Conservation (phyloP, 2,113 vertebrate genomes). For the Cyanoliseus patagonus region DNA sequence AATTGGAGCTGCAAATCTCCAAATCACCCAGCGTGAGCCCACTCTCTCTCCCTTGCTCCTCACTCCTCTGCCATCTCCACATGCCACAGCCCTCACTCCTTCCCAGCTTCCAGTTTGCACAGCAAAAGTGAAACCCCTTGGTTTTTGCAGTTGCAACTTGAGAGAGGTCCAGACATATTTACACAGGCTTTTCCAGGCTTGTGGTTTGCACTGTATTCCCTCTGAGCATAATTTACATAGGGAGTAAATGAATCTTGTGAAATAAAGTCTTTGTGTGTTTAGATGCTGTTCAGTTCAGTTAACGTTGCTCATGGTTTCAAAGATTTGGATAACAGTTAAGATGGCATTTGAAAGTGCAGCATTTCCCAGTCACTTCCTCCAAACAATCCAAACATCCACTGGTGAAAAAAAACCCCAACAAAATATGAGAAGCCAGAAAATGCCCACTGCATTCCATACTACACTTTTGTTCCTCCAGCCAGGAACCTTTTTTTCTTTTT, state of each 20-base stretch:
- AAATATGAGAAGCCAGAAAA: not conserved
- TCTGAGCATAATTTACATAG: slow-evolving; percentile 55
- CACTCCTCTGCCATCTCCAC: not conserved
- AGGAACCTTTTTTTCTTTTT: slow-evolving; percentile 47
- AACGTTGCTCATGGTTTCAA: not conserved
- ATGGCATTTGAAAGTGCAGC: not conserved
- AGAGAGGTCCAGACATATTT: slow-evolving; percentile 37
- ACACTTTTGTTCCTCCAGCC: not conserved
- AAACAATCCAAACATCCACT: not conserved
- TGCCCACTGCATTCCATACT: not conserved
- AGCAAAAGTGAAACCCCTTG: not conserved
- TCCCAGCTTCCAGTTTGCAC: not conserved
- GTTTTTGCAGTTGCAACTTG: not conserved
- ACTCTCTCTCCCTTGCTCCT: not conserved
- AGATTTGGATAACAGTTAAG: not conserved
- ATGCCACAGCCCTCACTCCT: not conserved
- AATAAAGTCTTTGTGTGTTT: slow-evolving; percentile 41
- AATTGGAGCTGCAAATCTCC: not conserved
- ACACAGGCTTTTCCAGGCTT: not conserved
- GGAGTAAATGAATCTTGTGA: slow-evolving; percentile 61
- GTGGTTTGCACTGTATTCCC: slow-evolving; percentile 47
- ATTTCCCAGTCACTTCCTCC: slow-evolving; percentile 8
- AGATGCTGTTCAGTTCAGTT: not conserved
- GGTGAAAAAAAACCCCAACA: not conserved
- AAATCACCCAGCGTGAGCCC: not conserved